Percentiles rank a stretch among this genome's conserved stretches.
phyloP scores from a whole-genome alignment of 2,113 vertebrate genomes.

The Narcine bancroftii region DNA sequence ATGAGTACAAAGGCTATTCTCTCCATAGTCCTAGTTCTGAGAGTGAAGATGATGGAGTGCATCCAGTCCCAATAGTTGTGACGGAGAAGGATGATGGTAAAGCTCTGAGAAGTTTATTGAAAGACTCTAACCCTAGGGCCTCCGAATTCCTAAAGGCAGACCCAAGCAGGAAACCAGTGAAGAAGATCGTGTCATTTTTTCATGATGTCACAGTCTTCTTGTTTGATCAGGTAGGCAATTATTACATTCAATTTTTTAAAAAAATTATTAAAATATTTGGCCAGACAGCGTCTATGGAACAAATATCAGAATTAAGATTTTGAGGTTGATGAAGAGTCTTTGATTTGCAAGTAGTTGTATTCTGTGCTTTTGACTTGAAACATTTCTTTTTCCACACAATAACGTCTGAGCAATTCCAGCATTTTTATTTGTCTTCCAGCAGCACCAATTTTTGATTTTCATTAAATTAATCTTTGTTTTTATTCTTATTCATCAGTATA shows the following conservation, averaged over 20 bases:
- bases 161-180: slow-evolving; percentile 43
- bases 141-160: slow-evolving; percentile 39
- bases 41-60: slow-evolving; percentile 69
- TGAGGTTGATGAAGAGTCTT: no score
- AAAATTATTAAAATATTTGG: no score
- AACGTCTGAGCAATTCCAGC: no score
- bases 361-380: no score
- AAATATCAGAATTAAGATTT: no score
- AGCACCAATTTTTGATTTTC: no score
- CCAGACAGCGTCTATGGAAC: no score
- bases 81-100: slow-evolving; percentile 63
- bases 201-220: slow-evolving; percentile 93
- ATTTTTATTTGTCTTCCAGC: no score
- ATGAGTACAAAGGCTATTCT: slow-evolving; percentile 74
- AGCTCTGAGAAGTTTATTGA: slow-evolving; percentile 79
- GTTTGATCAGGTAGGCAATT: slow-evolving; percentile 81
- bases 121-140: slow-evolving; percentile 47
- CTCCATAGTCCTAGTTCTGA: slow-evolving; percentile 81
- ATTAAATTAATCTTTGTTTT: background rate
- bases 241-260: background rate
- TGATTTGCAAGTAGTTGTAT: no score
- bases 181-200: slow-evolving; percentile 82
- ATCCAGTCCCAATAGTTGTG: slow-evolving; percentile 72
- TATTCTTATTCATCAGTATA: background rate
- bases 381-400: no score